A percentile compares a stretch with the other conserved stretches of the same genome.
phyloP scores from a whole-genome alignment of 2,888 invertebrate species.

The Cheilosia grossa region DNA sequence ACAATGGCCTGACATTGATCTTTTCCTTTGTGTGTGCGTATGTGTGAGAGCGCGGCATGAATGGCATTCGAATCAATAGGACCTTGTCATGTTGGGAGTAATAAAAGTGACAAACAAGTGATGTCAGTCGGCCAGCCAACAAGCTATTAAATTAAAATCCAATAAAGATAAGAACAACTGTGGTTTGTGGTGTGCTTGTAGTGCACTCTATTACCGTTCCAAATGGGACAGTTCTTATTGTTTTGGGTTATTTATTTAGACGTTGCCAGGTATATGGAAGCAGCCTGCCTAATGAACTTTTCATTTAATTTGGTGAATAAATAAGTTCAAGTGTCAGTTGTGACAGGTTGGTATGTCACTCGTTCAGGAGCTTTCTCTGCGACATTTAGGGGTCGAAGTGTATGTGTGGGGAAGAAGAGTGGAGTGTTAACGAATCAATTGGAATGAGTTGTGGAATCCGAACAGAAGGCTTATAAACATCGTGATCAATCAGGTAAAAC shows the following conservation, averaged over 20 bases:
- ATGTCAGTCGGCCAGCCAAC: conserved; percentile 52
- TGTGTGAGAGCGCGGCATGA: conserved; percentile 42
- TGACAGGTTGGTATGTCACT: background rate
- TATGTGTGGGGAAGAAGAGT: no score
- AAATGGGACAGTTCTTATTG: conserved; percentile 21
- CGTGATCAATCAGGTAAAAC: no score
- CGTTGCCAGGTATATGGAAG: background rate
- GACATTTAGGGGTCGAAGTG: no score
- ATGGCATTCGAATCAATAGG: conserved; percentile 55
- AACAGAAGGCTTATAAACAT: no score
- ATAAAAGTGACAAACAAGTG: conserved; percentile 73
- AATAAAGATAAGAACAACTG: conserved; percentile 41
- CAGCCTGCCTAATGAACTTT: conserved; percentile 20
- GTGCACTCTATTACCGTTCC: conserved; percentile 38
- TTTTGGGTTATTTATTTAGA: conserved; percentile 37
- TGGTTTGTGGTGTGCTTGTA: conserved; percentile 12
- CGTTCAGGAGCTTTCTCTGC: background rate
- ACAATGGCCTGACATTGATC: conserved; percentile 61
- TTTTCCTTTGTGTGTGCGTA: conserved; percentile 36
- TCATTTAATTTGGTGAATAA: conserved; percentile 1
- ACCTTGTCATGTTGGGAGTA: conserved; percentile 65
- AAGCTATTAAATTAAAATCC: conserved; percentile 70
- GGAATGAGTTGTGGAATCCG: no score
- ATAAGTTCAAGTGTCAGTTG: background rate
- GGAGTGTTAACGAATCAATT: no score